Percentiles rank a stretch among this genome's conserved stretches.
These are phyloP conservation scores for Nudaria mundana DNA, from an alignment of 2,888 invertebrate genomes.

Conservation along the genomic window DNA sequence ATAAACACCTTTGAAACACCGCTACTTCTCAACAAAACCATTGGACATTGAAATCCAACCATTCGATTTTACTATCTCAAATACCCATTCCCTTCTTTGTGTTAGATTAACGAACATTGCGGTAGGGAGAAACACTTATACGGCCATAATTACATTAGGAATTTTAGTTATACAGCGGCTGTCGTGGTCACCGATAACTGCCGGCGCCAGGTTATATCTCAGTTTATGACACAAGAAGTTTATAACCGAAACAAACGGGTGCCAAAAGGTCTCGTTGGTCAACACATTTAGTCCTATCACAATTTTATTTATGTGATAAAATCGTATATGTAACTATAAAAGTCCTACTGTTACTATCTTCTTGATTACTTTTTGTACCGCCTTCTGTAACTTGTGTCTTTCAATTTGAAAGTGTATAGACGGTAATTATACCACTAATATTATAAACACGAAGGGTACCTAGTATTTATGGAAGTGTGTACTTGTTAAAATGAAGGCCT, in stretches of 20 bases:
- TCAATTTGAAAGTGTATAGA: slow-evolving; percentile 19
- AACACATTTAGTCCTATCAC: slow-evolving; percentile 70
- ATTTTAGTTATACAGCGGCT: slow-evolving; percentile 12
- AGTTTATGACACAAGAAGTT: slow-evolving; percentile 33
- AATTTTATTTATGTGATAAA: slow-evolving; percentile 69
- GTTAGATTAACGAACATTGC: slow-evolving; percentile 26
- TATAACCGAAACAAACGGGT: slow-evolving; percentile 63
- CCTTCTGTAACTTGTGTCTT: slow-evolving; percentile 62
- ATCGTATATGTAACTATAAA: slow-evolving; percentile 10
- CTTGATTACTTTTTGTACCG: slow-evolving; percentile 62
- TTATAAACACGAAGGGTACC: not conserved
- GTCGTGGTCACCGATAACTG: slow-evolving; percentile 32
- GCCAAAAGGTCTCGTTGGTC: slow-evolving; percentile 74
- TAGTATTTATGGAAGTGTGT: no score
- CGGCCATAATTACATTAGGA: slow-evolving; percentile 32
- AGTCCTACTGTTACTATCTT: slow-evolving; percentile 15
- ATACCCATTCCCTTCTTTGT: slow-evolving; percentile 14
- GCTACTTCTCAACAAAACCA: no score
- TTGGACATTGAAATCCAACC: slow-evolving; percentile 1
- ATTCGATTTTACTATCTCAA: slow-evolving; percentile 12
- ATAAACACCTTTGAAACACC: no score
- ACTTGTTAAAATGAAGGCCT: no score
- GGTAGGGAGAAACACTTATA: slow-evolving; percentile 21
- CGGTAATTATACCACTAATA: slow-evolving; percentile 20
- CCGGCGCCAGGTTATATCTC: slow-evolving; percentile 65